Percentiles rank a stretch among this genome's conserved stretches.
Evolutionary conservation across 2,113 vertebrate genomes (phyloP).

Genomic region (Circaetus gallicus): DNA sequence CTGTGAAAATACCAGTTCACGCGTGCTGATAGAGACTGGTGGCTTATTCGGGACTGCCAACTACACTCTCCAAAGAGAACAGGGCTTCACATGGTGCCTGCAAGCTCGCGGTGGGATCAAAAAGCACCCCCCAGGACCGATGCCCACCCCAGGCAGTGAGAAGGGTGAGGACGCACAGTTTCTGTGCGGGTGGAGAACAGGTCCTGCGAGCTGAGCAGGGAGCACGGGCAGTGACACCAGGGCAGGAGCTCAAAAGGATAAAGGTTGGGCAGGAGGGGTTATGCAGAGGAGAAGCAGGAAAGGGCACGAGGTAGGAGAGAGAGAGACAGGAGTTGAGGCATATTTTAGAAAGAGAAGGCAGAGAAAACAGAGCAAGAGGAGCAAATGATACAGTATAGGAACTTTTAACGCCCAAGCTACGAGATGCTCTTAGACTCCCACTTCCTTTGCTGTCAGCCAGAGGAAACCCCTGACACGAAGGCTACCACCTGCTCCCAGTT

Average conservation of each 20-base stretch:
- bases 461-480: background rate
- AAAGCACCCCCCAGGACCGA: background rate
- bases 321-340: background rate
- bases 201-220: background rate
- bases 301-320: background rate
- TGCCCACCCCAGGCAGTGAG: background rate
- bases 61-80: background rate
- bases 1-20: background rate
- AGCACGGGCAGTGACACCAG: fast-evolving
- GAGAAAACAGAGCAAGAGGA: background rate
- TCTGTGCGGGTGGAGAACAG: background rate
- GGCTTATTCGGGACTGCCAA: background rate
- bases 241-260: background rate
- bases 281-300: background rate
- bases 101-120: background rate
- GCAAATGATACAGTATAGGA: background rate
- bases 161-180: background rate
- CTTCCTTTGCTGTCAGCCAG: background rate
- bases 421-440: background rate
- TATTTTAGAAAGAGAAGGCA: background rate
- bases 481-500: background rate
- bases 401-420: background rate
- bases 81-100: background rate
- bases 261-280: background rate
- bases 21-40: background rate